phyloP scores from a whole-genome alignment of 2,113 vertebrate species.

The Felis chaus region DNA sequence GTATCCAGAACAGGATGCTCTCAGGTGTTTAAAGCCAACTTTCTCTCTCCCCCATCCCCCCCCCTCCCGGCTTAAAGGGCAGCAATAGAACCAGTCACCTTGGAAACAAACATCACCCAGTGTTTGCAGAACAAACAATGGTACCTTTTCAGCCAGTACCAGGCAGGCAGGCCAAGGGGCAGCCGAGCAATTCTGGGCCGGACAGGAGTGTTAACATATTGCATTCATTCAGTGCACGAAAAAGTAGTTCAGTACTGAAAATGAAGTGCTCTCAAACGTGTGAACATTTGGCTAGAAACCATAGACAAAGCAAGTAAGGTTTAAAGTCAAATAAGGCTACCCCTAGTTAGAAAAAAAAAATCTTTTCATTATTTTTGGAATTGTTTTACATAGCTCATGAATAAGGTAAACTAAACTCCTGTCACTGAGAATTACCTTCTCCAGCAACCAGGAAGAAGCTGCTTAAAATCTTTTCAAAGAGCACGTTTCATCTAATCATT shows the following conservation, averaged over 20 bases:
- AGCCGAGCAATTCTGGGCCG: constrained; percentile 86
- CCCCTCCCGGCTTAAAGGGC: constrained; percentile 78
- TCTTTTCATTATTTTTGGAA: constrained; percentile 73
- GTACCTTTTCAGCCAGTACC: constrained; percentile 91
- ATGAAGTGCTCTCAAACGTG: constrained; percentile 73
- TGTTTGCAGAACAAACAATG: constrained; percentile 98
- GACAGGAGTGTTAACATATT: constrained; percentile 86
- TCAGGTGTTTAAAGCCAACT: constrained; percentile 84
- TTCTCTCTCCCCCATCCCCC: constrained; percentile 66
- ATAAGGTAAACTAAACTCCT: constrained; percentile 67
- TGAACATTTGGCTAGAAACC: constrained; percentile 83
- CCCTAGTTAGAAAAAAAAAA: constrained; percentile 54
- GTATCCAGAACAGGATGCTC: constrained; percentile 85
- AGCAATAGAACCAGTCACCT: constrained; percentile 87
- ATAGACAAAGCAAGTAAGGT: constrained; percentile 65
- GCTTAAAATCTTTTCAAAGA: constrained; percentile 47
- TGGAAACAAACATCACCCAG: constrained; percentile 92
- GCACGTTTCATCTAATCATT: constrained; percentile 59
- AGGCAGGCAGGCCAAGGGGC: constrained; percentile 90
- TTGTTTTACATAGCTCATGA: constrained; percentile 72
- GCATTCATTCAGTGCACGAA: constrained; percentile 84
- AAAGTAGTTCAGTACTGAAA: constrained; percentile 84
- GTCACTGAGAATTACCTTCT: constrained; percentile 71
- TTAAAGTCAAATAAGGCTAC: constrained; percentile 78
- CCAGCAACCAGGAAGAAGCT: constrained; percentile 22